Evolutionary conservation across 2,797 vertebrate genomes (phyloP), one percentile per base, ranked within the genome.

Genomic region (Arctocebus calabarensis): DNA sequence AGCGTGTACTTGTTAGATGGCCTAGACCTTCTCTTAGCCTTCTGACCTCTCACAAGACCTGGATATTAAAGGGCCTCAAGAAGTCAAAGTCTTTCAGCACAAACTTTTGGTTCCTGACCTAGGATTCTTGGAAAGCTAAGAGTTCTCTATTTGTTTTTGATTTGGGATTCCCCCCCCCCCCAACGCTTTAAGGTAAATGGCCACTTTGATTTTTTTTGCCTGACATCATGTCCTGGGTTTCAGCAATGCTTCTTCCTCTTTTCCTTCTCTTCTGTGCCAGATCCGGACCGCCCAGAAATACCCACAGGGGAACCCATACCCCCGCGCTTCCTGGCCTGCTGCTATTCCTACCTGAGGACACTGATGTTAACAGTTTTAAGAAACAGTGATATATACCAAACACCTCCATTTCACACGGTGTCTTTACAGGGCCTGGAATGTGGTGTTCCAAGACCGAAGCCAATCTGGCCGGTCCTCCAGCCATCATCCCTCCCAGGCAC

Each of bases 391-490:
- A 29, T 1, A 45, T 14, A 57, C 20, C 62, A 27, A 0, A 13
- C 29, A 32, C 9, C 27, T 19, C 45, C 12, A 12, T 48, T 11
- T 48, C 12, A 52, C 45, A 45, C 10, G 45, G 45, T 45, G 45
- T 45, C 45, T 45, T 45, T 10, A 1, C 9, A 27, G 23, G 34
- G 22, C 61, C 66, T 27, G 27, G 27, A 23, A 3, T 6, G 0
- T 0, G 40, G 64, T 14, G n/a, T 7, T 57, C 79, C n/a, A 2
- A 0, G 19, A 6, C 0, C 1, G 19, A 34, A 11, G 37, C n/a
- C 75, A 0, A 3, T 0, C 62, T 1, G 5, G 16, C 29, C 17
- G 34, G 2, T 1, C n/a, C 73, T 16, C 40, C 0, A 16, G 23
- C 88, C 0, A 0, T 5, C 23, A 14, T 29, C 45, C 43, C 40